Conservation (phyloP, 2,888 invertebrate species). For the Apamea epomidion region DNA sequence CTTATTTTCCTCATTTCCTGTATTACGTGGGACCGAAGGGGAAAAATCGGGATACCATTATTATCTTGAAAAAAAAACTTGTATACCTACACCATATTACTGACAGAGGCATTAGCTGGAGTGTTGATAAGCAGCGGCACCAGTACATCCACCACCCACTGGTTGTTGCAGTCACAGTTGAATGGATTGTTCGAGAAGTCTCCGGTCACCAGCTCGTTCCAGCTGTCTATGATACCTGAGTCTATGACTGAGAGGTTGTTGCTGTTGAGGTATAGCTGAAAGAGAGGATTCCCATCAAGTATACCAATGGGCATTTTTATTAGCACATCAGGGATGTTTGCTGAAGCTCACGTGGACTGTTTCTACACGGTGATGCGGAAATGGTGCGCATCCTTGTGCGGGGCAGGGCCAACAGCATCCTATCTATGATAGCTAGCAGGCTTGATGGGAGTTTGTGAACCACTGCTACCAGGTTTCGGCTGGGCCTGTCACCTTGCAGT, state of each 20-base stretch:
- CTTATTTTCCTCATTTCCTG: too few relatives aligned
- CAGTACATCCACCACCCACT: conserved; percentile 92
- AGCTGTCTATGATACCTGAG: conserved; percentile 90
- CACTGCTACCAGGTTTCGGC: too few relatives aligned
- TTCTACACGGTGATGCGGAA: too few relatives aligned
- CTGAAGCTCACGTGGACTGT: too few relatives aligned
- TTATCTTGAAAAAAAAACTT: neutral
- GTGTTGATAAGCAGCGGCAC: conserved; percentile 86
- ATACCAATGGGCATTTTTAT: too few relatives aligned
- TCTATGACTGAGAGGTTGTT: conserved; percentile 92
- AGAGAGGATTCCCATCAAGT: neutral
- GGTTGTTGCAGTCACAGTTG: conserved; percentile 94
- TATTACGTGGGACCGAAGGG: too few relatives aligned
- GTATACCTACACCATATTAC: conserved; percentile 82
- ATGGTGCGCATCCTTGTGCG: too few relatives aligned
- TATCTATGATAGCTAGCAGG: too few relatives aligned
- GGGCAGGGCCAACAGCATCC: too few relatives aligned
- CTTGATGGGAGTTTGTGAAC: too few relatives aligned
- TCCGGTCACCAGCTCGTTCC: conserved; percentile 92
- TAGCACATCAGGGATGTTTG: too few relatives aligned
- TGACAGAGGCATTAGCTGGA: conserved; percentile 74
- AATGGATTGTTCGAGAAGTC: conserved; percentile 93
- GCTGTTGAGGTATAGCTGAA: conserved; percentile 92
- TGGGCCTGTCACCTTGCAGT: too few relatives aligned
- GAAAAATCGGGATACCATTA: neutral